Evolutionary conservation across 1,140 invertebrate genomes (phyloP).

Genomic region (Cotesia glomerata): DNA sequence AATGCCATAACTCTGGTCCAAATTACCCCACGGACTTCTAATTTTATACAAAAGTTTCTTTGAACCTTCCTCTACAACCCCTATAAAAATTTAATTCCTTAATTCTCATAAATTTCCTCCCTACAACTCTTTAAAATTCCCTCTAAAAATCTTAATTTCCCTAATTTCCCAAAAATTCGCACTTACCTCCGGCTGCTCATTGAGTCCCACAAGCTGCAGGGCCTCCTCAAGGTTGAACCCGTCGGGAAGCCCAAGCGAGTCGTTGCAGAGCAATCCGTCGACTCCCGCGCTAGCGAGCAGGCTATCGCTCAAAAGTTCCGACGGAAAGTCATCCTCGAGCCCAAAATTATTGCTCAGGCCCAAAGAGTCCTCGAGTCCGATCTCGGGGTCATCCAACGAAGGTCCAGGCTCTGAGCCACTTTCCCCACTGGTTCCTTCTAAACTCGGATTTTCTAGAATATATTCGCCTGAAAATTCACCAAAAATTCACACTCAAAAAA

Average conservation of each 20-base stretch:
- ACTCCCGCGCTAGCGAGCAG: slow-evolving; percentile 51
- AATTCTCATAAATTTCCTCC: no score
- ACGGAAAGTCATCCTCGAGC: slow-evolving; percentile 60
- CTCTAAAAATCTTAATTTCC: no score
- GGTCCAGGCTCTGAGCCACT: slow-evolving; percentile 47
- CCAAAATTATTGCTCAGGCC: slow-evolving; percentile 52
- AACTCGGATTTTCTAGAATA: slow-evolving; percentile 41
- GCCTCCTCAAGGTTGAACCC: slow-evolving; percentile 77
- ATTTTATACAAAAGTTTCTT: no score
- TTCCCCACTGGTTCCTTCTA: slow-evolving; percentile 27
- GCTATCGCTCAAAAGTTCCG: slow-evolving; percentile 51
- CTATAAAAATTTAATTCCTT: no score
- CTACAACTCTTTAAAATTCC: no score
- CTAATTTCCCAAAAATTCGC: no score
- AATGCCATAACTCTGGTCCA: no score
- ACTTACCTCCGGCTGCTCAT: slow-evolving; percentile 62
- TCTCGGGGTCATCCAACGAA: slow-evolving; percentile 53
- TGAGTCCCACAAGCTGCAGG: slow-evolving; percentile 73
- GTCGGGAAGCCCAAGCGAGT: slow-evolving; percentile 60
- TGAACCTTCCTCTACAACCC: no score
- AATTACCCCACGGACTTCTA: no score
- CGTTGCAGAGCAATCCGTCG: slow-evolving; percentile 56
- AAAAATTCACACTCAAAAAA: slow-evolving; percentile 23
- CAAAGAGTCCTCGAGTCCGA: slow-evolving; percentile 55
- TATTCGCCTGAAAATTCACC: slow-evolving; percentile 53